Conservation (phyloP, 2,888 invertebrate species). For the Hirtodrosophila histrioides region DNA sequence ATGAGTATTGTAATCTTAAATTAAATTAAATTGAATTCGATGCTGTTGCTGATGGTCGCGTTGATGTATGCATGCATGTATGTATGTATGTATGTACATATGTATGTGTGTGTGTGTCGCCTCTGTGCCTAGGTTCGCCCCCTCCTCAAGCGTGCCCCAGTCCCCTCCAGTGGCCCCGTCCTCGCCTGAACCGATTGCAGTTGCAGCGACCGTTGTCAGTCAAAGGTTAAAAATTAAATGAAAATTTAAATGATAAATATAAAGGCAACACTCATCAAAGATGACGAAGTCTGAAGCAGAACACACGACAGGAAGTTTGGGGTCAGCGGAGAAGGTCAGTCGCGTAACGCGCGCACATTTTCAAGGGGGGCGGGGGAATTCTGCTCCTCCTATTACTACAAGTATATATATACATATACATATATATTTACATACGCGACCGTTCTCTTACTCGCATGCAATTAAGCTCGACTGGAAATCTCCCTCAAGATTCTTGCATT, state of each 20-base stretch:
- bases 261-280: conserved; percentile 33
- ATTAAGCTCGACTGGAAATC: neutral
- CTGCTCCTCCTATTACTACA: neutral
- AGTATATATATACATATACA: too few species aligned
- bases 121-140: conserved; percentile 54
- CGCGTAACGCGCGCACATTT: conserved; percentile 24
- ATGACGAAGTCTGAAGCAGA: conserved; percentile 32
- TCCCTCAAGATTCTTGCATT: conserved; percentile 8
- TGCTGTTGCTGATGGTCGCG: conserved; percentile 49
- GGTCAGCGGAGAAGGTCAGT: conserved; percentile 66
- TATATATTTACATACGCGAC: too few species aligned
- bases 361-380: conserved; percentile 22
- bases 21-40: conserved; percentile 83
- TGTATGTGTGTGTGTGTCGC: conserved; percentile 13
- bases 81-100: conserved; percentile 1
- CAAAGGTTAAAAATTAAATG: conserved; percentile 74
- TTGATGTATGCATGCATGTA: conserved; percentile 23
- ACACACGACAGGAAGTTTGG: conserved; percentile 67
- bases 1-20: conserved; percentile 78
- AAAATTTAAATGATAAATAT: conserved; percentile 59
- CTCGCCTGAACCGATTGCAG: conserved; percentile 23
- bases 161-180: conserved; percentile 2
- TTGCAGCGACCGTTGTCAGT: conserved; percentile 49
- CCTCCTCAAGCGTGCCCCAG: conserved; percentile 27
- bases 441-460: too few species aligned